Percentiles rank a stretch among this genome's conserved stretches.
Evolutionary conservation across 2,888 invertebrate species (phyloP).

Genomic region (Lampropteryx suffumata): DNA sequence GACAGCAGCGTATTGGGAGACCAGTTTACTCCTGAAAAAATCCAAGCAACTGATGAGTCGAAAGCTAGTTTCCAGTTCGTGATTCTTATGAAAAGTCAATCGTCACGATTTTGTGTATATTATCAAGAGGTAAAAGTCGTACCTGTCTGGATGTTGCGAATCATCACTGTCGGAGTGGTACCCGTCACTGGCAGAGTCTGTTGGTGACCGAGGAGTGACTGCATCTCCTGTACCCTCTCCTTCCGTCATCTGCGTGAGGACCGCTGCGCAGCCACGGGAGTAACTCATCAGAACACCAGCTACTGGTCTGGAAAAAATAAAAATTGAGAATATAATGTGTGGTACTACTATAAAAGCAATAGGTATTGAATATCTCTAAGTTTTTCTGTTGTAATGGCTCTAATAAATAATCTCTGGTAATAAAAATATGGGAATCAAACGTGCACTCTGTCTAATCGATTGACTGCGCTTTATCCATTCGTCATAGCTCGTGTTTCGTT

Average conservation of each 20-base stretch:
- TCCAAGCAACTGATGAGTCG: not conserved
- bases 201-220: conserved; percentile 72
- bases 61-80: no score
- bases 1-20: conserved; percentile 91
- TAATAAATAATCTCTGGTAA: no score
- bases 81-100: no score
- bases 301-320: conserved; percentile 77
- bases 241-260: conserved; percentile 90
- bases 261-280: conserved; percentile 88
- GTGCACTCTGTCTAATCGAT: not conserved
- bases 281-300: conserved; percentile 89
- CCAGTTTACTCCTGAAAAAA: conserved; percentile 82
- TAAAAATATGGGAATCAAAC: not conserved
- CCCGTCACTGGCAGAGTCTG: conserved; percentile 86
- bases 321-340: no score
- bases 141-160: conserved; percentile 70
- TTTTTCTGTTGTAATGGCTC: no score
- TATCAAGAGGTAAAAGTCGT: no score
- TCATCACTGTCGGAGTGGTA: conserved; percentile 92
- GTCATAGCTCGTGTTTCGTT: conserved; percentile 1
- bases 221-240: conserved; percentile 52
- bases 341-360: no score
- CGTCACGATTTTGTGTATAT: no score
- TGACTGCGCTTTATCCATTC: conserved; percentile 10
- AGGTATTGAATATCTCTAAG: no score